These are phyloP conservation scores for Stomorhina lunata DNA, from an alignment of 2,888 invertebrate genomes.

Conservation along the genomic window DNA sequence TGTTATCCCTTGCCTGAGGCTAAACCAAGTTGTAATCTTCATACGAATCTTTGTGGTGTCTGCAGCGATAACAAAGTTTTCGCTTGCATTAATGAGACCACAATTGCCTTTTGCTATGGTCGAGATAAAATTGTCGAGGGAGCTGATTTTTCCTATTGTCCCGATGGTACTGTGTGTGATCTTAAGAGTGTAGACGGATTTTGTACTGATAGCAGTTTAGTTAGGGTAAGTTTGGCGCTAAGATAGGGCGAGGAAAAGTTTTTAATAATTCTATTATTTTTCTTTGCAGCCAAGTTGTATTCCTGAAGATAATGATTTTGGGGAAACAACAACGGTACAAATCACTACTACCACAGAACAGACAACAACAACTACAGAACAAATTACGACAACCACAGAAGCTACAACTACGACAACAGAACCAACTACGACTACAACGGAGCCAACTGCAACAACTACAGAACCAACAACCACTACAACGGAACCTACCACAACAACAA, in stretches of 20 bases:
- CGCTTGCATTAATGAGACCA: constrained; percentile 65
- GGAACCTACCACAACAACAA: not conserved
- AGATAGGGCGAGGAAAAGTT: no score
- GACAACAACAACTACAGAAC: constrained; percentile 8
- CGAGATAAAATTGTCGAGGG: constrained; percentile 42
- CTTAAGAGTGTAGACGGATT: constrained; percentile 63
- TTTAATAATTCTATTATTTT: no score
- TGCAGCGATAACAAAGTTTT: constrained; percentile 64
- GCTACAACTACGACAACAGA: not conserved
- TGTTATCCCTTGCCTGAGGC: constrained; percentile 56
- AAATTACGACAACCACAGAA: constrained; percentile 1
- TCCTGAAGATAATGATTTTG: not conserved
- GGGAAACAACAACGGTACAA: not conserved
- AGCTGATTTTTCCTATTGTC: constrained; percentile 55
- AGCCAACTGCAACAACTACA: no score
- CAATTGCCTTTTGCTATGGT: constrained; percentile 69
- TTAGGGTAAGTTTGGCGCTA: constrained; percentile 38
- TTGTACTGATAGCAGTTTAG: constrained; percentile 55
- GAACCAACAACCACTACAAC: not conserved
- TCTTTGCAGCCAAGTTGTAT: constrained; percentile 65
- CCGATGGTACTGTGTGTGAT: constrained; percentile 68
- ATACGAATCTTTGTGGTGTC: constrained; percentile 62
- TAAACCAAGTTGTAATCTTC: constrained; percentile 37
- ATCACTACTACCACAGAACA: not conserved
- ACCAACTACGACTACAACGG: constrained; percentile 11